These are phyloP conservation scores for Drosophila pallidifrons DNA, from an alignment of 1,140 invertebrate species.

Conservation along the genomic window DNA sequence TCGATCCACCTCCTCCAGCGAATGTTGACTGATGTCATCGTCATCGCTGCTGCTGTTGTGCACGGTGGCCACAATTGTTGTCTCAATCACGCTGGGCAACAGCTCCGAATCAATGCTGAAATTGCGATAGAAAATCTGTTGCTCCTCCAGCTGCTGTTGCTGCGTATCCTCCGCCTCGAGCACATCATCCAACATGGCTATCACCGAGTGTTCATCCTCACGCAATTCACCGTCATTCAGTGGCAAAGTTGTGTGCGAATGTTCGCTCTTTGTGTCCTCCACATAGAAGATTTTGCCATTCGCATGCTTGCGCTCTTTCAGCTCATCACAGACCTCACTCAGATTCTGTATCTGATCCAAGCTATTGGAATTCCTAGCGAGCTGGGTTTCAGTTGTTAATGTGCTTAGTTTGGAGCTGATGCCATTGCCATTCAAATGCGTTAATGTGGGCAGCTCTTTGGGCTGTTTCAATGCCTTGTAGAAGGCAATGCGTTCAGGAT, in stretches of 20 bases:
- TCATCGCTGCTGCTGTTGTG: slow-evolving; percentile 75
- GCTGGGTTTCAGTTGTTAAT: slow-evolving; percentile 48
- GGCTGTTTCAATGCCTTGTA: slow-evolving; percentile 43
- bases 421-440: slow-evolving; percentile 24
- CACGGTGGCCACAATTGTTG: slow-evolving; percentile 77
- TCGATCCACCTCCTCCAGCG: slow-evolving; percentile 10
- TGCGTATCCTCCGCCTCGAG: slow-evolving; percentile 69
- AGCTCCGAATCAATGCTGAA: slow-evolving; percentile 77
- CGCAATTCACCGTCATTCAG: slow-evolving; percentile 16
- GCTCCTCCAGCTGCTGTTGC: slow-evolving; percentile 47
- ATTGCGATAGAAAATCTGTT: slow-evolving; percentile 66
- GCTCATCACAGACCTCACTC: slow-evolving; percentile 71
- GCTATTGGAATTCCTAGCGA: slow-evolving; percentile 53
- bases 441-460: background rate
- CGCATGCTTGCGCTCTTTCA: slow-evolving; percentile 67
- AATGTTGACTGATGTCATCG: slow-evolving; percentile 40
- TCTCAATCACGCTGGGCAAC: slow-evolving; percentile 77
- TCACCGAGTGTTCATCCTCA: slow-evolving; percentile 73
- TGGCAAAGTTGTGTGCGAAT: slow-evolving; percentile 41
- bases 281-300: slow-evolving; percentile 79
- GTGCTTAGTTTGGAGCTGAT: slow-evolving; percentile 59
- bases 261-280: slow-evolving; percentile 70
- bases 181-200: slow-evolving; percentile 79
- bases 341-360: slow-evolving; percentile 73
- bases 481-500: slow-evolving; percentile 63